Conservation (phyloP, 2,888 invertebrate species). For the Dascillus cervinus region DNA sequence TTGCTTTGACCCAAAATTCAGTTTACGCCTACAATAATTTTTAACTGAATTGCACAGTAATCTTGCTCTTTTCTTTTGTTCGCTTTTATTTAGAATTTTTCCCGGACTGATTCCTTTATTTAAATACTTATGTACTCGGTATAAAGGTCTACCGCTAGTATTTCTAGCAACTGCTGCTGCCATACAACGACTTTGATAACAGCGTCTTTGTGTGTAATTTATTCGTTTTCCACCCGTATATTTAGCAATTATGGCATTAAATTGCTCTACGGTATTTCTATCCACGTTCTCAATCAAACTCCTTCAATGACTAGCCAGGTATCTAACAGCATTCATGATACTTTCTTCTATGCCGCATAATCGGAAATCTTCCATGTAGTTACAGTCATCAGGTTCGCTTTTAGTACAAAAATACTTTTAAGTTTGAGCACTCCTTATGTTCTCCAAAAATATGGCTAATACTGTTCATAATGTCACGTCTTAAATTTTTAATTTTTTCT, state of each 20-base stretch:
- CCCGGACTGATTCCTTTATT: not conserved
- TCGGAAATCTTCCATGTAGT: constrained; percentile 4
- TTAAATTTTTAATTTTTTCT: constrained; percentile 6
- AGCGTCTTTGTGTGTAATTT: too few species aligned
- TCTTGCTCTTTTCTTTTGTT: too few species aligned
- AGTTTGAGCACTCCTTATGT: constrained; percentile 5
- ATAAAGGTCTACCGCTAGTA: constrained; percentile 1
- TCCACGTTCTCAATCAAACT: constrained; percentile 9
- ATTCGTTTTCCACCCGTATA: constrained; percentile 8
- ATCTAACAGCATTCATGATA: constrained; percentile 3
- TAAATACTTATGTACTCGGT: constrained; percentile 3
- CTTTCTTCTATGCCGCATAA: constrained; percentile 4
- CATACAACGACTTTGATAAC: constrained; percentile 5
- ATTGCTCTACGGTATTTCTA: too few species aligned
- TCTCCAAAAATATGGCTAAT: constrained; percentile 8
- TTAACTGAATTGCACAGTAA: too few species aligned
- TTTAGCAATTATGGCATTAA: constrained; percentile 9
- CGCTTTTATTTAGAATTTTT: too few species aligned
- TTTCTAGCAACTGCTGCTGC: constrained; percentile 5
- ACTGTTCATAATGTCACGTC: constrained; percentile 6
- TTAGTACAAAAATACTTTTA: constrained; percentile 8
- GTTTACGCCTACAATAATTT: too few species aligned
- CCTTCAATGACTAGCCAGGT: constrained; percentile 3
- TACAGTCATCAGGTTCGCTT: not conserved
- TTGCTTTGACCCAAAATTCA: too few species aligned